These are phyloP conservation scores for Platycheirus albimanus DNA, from an alignment of 2,888 invertebrate species.

Conservation along the genomic window DNA sequence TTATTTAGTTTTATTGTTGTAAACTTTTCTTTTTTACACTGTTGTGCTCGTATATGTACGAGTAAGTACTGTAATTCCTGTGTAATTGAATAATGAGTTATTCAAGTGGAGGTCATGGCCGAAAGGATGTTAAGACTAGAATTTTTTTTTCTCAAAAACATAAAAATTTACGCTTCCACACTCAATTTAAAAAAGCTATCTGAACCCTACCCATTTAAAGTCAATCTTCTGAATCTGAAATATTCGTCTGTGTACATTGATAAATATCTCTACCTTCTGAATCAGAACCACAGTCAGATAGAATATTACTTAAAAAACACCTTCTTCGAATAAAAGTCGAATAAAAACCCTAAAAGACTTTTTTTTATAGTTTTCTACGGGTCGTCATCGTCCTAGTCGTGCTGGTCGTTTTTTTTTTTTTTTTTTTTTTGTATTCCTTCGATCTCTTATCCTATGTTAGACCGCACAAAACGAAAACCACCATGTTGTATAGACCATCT, in stretches of 20 bases:
- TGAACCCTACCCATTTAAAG: background rate
- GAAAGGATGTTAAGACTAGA: conserved; percentile 2
- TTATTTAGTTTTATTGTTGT: background rate
- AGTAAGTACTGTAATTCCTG: background rate
- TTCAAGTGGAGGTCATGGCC: conserved; percentile 17
- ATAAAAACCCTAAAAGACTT: conserved; percentile 57
- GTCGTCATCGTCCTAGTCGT: background rate
- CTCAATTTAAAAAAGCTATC: conserved; percentile 3
- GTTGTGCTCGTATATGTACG: too few species aligned
- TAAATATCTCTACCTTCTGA: conserved; percentile 31
- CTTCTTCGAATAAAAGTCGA: conserved; percentile 55
- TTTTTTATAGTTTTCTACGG: conserved; percentile 27
- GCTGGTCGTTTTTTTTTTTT: conserved; percentile 5
- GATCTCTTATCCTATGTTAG: conserved; percentile 57
- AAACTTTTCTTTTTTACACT: background rate
- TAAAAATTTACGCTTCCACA: background rate
- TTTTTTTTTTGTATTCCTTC: conserved; percentile 26
- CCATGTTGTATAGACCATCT: conserved; percentile 52
- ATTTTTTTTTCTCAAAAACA: background rate
- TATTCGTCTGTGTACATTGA: conserved; percentile 18
- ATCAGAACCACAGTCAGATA: conserved; percentile 15
- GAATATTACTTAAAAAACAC: conserved; percentile 5
- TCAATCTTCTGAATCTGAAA: conserved; percentile 16
- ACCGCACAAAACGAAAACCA: conserved; percentile 54
- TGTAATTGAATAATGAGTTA: conserved; percentile 42